Evolutionary conservation across 92 coral and sea anemone species (phyloP), one percentile per base, ranked within the genome.

Genomic region (Chrysogorgia sp.): DNA sequence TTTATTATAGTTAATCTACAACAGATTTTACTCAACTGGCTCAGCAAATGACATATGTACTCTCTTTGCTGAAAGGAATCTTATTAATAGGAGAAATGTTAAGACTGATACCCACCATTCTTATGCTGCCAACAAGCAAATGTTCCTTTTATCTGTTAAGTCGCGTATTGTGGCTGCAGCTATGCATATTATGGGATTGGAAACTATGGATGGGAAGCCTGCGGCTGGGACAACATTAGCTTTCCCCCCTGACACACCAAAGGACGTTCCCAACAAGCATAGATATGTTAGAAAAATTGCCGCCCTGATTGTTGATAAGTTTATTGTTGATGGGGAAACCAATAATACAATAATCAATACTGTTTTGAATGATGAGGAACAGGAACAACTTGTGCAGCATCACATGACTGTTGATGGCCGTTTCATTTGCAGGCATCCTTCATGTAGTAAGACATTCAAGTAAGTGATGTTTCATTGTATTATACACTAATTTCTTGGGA

Each of bases 51-150:
- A 82, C 50, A 59, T 58, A 21, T 75, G 87, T 12, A 77, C 74
- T 14, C 28, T 77, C 72, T 78, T 77, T 78, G 79, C 88, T 37
- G 84, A 84, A 41, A 48, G 80, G 23, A 78, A 84, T 13, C 65
- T 48, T 2, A 84, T 84, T 7, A 77, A 84, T 74, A 14, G 88
- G 12, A 58, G 81, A 74, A 82, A 72, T 72, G 81, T 82, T n/a
- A 71, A 70, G 81, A 78, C 75, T 9, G 84, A 77, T 60, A 70
- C 68, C 34, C 74, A 63, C 15, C 76, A 82, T 35, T 80, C 82
- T 2, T 74, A 82, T 62, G 86, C 86, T 26, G 82, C 66, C 9
- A 75, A 82, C 76, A 82, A 82, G 53, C 86, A 82, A 67, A 63
- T 82, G 82, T 82, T 82, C 32, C 40, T 82, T 62, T 32, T 82